Evolutionary conservation across 2,888 invertebrate genomes (phyloP), one percentile per base, ranked within the genome.

Genomic region (Alloscopus bannaensis): DNA sequence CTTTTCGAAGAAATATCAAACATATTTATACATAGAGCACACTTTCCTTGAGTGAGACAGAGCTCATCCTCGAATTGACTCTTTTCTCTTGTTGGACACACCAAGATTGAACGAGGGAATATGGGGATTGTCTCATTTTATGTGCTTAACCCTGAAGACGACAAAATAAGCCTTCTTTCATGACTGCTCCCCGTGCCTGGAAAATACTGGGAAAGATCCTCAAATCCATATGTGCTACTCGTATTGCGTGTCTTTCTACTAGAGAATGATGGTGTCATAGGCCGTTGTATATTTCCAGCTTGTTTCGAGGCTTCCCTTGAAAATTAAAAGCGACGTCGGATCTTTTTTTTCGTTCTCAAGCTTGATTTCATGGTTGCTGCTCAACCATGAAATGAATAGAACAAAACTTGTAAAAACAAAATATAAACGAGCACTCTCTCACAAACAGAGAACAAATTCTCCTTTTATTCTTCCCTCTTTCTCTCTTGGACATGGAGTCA

Each of bases 331-430:
- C 16, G 20, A 66, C 20, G 52, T n/a, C n/a, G n/a, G n/a, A n/a
- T n/a, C n/a, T n/a, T n/a, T n/a, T n/a, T 20, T 42, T 29, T 1
- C n/a, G 22, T 55, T 45, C 59, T 45, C 57, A 42, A 42, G 59
- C 45, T 24, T 18, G 42, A 79, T 79, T 79, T 71, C 69, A 79
- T 79, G 79, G 40, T 79, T 79, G 50, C 36, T 79, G 79, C 66
- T 60, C 79, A 79, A 79, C 79, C 79, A 59, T 79, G 79, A 79
- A 79, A 79, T 79, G 71, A 79, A 66, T 40, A 71, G 31, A 20
- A 31, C 45, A 45, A 45, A 16, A 3, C 18, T 45, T 11, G n/a
- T n/a, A n/a, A n/a, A n/a, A n/a, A n/a, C n/a, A n/a, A n/a, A n/a
- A n/a, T n/a, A n/a, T n/a, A n/a, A n/a, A n/a, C n/a, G n/a, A n/a